These are phyloP conservation scores for Tricholaema leucomelas DNA, from an alignment of 2,113 vertebrate species.

Conservation along the genomic window DNA sequence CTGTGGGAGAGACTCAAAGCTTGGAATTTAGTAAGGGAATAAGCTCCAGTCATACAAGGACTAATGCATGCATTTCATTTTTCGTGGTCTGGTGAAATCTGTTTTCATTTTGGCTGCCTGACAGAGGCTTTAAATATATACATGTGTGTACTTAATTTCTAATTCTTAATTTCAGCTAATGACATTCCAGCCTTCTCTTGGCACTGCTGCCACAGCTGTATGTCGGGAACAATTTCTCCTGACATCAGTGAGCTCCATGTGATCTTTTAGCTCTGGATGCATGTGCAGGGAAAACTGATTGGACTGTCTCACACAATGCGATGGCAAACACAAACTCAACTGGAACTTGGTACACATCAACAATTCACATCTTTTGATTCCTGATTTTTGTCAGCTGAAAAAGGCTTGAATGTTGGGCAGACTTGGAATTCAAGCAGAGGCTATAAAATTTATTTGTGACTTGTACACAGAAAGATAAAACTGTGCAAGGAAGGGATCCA, in stretches of 20 bases:
- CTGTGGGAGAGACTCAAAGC: neutral
- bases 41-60: neutral
- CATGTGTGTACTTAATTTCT: constrained; percentile 32
- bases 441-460: neutral
- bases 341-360: neutral
- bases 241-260: accelerated
- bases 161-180: constrained; percentile 62
- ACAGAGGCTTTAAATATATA: constrained; percentile 43
- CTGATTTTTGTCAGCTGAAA: neutral
- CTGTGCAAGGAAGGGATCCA: neutral
- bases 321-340: neutral
- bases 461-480: constrained; percentile 1
- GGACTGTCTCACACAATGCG: neutral
- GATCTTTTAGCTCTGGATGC: neutral
- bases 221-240: neutral
- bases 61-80: neutral
- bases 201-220: neutral
- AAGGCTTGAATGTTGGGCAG: neutral
- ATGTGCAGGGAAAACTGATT: neutral
- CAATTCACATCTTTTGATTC: neutral
- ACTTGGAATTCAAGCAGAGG: neutral
- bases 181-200: constrained; percentile 29
- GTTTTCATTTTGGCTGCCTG: constrained; percentile 55
- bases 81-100: constrained; percentile 62
- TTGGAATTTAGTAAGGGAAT: constrained; percentile 51